These are phyloP conservation scores for Ursus arctos DNA, from an alignment of 2,113 vertebrate species.

Conservation along the genomic window DNA sequence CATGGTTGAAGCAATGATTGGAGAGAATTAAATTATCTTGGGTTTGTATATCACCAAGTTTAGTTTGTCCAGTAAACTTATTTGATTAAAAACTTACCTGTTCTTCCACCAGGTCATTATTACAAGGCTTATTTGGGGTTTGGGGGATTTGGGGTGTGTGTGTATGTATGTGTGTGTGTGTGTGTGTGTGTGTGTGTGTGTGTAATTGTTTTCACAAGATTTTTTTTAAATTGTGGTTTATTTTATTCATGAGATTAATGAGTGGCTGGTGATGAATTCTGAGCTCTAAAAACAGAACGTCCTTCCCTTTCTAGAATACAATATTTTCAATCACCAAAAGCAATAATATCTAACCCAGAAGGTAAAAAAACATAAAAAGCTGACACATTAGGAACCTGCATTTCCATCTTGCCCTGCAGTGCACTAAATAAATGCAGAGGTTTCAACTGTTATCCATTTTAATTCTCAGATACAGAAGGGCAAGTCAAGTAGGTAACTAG, in stretches of 20 bases:
- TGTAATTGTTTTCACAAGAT: slow-evolving; percentile 12
- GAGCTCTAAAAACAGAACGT: neutral
- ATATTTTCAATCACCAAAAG: slow-evolving; percentile 36
- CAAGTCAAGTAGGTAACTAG: slow-evolving; percentile 79
- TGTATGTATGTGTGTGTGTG: neutral
- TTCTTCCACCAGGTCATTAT: neutral
- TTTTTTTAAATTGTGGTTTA: slow-evolving; percentile 28
- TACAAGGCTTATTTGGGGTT: neutral
- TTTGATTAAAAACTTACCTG: neutral
- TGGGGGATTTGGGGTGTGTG: neutral
- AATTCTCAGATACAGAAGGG: slow-evolving; percentile 76
- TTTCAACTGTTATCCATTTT: slow-evolving; percentile 78
- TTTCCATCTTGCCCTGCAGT: slow-evolving; percentile 39
- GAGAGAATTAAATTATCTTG: slow-evolving; percentile 3
- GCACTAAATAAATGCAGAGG: slow-evolving; percentile 51
- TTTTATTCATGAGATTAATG: slow-evolving; percentile 27
- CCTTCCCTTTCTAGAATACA: neutral
- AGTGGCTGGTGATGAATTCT: slow-evolving; percentile 5
- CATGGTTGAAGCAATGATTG: neutral
- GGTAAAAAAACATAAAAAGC: neutral
- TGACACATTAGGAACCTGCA: neutral
- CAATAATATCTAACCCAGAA: slow-evolving; percentile 29
- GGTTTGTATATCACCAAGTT: neutral
- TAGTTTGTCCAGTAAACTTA: neutral
- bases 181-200: neutral